A percentile compares a stretch with the other conserved stretches of the same genome.
Conservation (phyloP, 2,113 vertebrate species). For the Chelonoidis abingdonii region DNA sequence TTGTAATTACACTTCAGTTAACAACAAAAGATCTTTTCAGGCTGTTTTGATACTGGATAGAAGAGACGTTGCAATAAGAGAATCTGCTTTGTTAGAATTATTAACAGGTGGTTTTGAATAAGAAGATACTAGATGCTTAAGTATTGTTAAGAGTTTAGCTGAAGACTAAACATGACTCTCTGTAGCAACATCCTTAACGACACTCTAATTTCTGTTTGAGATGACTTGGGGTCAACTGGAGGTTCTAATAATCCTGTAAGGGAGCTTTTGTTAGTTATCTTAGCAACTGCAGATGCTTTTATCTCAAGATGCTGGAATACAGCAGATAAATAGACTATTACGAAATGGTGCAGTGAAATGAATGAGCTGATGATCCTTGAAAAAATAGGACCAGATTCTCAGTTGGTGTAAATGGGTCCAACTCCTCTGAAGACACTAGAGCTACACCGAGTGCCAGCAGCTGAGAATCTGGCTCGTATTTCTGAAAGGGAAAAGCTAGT, state of each 20-base stretch:
- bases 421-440: neutral
- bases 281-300: neutral
- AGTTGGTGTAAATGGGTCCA: neutral
- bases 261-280: neutral
- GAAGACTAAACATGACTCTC: neutral
- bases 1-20: neutral
- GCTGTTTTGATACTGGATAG: neutral
- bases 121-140: neutral
- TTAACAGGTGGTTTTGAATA: neutral
- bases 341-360: neutral
- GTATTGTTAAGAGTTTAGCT: neutral
- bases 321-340: neutral
- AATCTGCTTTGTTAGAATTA: neutral
- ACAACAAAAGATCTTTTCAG: neutral
- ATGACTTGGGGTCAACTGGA: neutral
- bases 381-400: neutral
- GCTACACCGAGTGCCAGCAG: neutral
- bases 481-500: neutral
- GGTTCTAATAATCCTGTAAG: neutral
- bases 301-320: neutral
- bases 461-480: neutral
- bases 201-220: neutral
- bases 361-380: neutral
- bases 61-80: neutral
- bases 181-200: neutral